phyloP scores from a whole-genome alignment of 2,797 vertebrate genomes.

The Onychomys torridus region DNA sequence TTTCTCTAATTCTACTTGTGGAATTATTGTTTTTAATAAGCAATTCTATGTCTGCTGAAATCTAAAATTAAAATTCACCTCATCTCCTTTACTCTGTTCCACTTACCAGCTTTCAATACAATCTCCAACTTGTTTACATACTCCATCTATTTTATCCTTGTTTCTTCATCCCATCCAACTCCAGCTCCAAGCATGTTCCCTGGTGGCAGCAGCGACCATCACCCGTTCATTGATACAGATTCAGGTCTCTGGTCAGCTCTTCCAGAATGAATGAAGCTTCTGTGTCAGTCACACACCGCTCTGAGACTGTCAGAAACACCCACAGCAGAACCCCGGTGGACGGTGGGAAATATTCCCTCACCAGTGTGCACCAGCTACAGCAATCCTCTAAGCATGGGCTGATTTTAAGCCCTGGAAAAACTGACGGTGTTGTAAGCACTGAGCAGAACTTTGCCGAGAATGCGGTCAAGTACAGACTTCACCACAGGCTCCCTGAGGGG shows the following conservation, averaged over 20 bases:
- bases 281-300: background rate
- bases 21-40: slow-evolving; percentile 33
- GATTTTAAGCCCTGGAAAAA: background rate
- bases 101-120: background rate
- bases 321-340: background rate
- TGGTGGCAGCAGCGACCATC: background rate
- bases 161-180: background rate
- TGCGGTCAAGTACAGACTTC: background rate
- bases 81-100: background rate
- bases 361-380: background rate
- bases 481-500: slow-evolving; percentile 8
- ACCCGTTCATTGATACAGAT: background rate
- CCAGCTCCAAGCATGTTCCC: background rate
- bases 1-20: slow-evolving; percentile 14
- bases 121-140: background rate
- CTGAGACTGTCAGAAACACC: slow-evolving; percentile 11
- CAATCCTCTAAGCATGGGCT: background rate
- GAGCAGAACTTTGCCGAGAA: background rate
- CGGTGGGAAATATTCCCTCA: background rate
- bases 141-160: background rate
- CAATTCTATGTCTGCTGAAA: slow-evolving; percentile 2
- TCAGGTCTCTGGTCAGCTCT: background rate
- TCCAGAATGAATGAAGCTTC: background rate
- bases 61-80: background rate
- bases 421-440: background rate